Percentiles rank a stretch among this genome's conserved stretches.
Conservation (phyloP, 2,113 vertebrate genomes). For the Oxyruncus cristatus region DNA sequence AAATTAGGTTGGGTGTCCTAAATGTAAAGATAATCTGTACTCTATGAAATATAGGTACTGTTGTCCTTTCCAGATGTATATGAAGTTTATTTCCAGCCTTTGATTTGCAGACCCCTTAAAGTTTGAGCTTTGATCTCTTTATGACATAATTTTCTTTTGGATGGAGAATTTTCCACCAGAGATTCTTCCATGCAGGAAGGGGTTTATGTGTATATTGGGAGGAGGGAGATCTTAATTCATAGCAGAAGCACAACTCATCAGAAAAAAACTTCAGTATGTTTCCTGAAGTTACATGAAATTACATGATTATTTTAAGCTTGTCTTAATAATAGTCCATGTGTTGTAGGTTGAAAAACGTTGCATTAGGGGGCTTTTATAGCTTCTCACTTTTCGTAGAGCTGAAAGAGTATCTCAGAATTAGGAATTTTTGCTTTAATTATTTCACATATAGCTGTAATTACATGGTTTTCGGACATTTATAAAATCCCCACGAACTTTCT, state of each 20-base stretch:
- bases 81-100: not conserved
- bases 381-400: not conserved
- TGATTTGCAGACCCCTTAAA: not conserved
- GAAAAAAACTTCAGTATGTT: not conserved
- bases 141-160: not conserved
- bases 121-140: not conserved
- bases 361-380: not conserved
- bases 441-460: not conserved
- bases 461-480: not conserved
- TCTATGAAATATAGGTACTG: not conserved
- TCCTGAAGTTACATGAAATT: not conserved
- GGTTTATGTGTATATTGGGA: not conserved
- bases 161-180: not conserved
- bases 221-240: not conserved
- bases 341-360: not conserved
- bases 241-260: not conserved
- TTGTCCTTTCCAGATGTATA: not conserved
- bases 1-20: not conserved
- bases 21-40: not conserved
- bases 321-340: not conserved
- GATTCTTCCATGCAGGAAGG: not conserved
- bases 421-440: not conserved
- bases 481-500: not conserved
- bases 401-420: not conserved
- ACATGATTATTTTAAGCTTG: not conserved